Percentiles rank a stretch among this genome's conserved stretches.
phyloP scores from a whole-genome alignment of 1,140 invertebrate genomes.

The Phortica variegata region DNA sequence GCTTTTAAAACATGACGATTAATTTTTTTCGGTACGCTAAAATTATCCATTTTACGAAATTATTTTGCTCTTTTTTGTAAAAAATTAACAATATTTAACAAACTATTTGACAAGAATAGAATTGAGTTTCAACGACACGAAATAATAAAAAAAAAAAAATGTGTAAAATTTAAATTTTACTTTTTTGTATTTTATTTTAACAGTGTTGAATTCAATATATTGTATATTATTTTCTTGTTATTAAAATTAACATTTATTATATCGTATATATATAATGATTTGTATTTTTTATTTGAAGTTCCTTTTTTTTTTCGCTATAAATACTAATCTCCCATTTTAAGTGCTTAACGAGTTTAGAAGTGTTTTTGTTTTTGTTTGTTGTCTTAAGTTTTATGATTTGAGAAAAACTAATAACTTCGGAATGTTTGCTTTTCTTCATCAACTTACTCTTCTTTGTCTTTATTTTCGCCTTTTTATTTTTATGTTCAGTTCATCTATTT shows the following conservation, averaged over 20 bases:
- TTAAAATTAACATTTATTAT: constrained; percentile 30
- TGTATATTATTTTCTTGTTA: constrained; percentile 11
- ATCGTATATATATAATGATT: constrained; percentile 33
- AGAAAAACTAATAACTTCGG: too few species aligned
- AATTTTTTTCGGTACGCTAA: constrained; percentile 14
- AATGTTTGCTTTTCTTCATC: too few species aligned
- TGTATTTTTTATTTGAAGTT: constrained; percentile 16
- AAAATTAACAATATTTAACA: too few species aligned
- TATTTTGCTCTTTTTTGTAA: too few species aligned
- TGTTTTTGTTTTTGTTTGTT: constrained; percentile 21
- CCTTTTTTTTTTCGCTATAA: constrained; percentile 32
- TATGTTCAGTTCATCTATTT: too few species aligned
- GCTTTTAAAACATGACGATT: constrained; percentile 28
- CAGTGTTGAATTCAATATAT: constrained; percentile 18
- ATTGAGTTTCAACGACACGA: constrained; percentile 3
- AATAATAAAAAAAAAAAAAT: background rate
- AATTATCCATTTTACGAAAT: constrained; percentile 12
- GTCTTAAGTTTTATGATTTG: too few species aligned
- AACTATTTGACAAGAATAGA: too few species aligned
- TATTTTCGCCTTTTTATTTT: too few species aligned
- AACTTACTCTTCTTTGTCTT: too few species aligned
- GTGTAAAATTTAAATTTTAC: background rate
- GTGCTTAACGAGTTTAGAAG: constrained; percentile 28
- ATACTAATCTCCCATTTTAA: constrained; percentile 40
- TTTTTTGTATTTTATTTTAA: constrained; percentile 23